Base-by-base conservation (phyloP, 2,113 vertebrate species). In the Mungos mungo region DNA sequence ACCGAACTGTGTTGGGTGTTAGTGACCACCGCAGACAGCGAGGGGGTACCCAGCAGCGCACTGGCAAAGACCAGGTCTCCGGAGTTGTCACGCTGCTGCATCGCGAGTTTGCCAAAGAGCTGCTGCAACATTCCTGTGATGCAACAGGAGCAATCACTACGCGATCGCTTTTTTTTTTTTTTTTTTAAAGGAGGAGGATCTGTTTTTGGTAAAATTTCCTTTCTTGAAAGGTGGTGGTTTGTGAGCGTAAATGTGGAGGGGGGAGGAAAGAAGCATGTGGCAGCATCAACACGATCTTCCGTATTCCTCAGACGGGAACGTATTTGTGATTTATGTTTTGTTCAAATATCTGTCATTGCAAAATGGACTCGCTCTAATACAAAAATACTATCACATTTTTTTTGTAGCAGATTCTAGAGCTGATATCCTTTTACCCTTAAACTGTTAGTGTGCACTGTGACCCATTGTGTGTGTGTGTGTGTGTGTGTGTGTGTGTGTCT, bases 41-140 rank as follows among this genome's bases (percentile, higher is more conserved):
- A 50, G 14, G 14, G 25, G 18, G 41, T 6, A 27, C 9, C 47
- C 57, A 25, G 23, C 23, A 3, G 9, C 11, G 7, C 3, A 15
- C 7, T 69, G 65, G 52, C 33, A 15, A 60, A 65, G 21, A 65
- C 11, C 5, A 2, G 14, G 21, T 23, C 13, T 14, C 57, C 3
- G 3, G 13, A 47, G 3, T 1, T 10, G 29, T 60, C 52, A 9
- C 0, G 15, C 9, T 29, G 2, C 7, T 66, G 9, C 9, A 2
- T 35, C 35, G n/a, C 18, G 5, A 41, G 25, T 18, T 45, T 35
- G 19, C 57, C 35, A 12, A 31, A 29, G 12, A 41, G 25, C 72
- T 4, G 9, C 15, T 31, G 50, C 21, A 12, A 47, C 50, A 5
- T 79, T 90, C 31, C 33, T 9, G 1, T 5, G n/a, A 65, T 23